These are phyloP conservation scores for Petrolisthes cinctipes DNA, from an alignment of 2,888 invertebrate species.

Conservation along the genomic window DNA sequence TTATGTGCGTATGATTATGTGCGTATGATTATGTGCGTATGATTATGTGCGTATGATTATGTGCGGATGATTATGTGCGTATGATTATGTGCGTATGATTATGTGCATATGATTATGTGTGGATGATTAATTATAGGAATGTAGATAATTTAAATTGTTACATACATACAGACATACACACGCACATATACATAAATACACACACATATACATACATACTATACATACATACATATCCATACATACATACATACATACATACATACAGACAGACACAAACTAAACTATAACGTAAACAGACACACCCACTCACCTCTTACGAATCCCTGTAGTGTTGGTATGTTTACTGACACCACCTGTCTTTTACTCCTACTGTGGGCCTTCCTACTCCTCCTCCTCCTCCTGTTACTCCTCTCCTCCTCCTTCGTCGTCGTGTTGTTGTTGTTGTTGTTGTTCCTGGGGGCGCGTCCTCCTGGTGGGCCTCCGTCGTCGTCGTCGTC, in stretches of 20 bases:
- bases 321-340: not conserved
- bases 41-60: too few species aligned
- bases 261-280: not conserved
- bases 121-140: too few species aligned
- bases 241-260: not conserved
- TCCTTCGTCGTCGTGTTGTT: not conserved
- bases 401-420: not conserved
- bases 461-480: not conserved
- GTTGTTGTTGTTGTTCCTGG: not conserved
- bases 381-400: not conserved
- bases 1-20: too few species aligned
- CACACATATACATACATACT: not conserved
- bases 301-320: not conserved
- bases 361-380: not conserved
- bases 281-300: not conserved
- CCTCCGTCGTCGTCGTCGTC: not conserved
- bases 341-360: not conserved
- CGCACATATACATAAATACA: constrained; percentile 2
- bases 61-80: too few species aligned
- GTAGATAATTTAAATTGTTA: not conserved
- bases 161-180: not conserved
- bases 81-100: too few species aligned
- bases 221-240: not conserved
- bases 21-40: too few species aligned
- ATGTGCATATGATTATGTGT: too few species aligned